Conservation (phyloP, 2,113 vertebrate species). For the Microtus montanus region DNA sequence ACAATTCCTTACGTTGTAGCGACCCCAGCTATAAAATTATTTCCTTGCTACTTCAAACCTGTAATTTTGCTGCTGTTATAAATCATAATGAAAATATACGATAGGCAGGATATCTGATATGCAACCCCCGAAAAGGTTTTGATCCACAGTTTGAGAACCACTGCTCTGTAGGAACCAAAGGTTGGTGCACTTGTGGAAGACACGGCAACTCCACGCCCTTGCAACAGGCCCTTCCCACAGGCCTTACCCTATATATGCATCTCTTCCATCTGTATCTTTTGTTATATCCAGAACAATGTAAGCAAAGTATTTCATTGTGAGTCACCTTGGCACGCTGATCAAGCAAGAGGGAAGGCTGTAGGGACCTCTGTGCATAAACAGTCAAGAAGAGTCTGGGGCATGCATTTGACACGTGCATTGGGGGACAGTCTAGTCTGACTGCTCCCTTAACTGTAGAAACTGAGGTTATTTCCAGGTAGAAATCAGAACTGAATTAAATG, state of each 20-base stretch:
- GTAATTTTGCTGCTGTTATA: not conserved
- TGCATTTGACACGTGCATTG: not conserved
- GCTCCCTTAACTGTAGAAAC: not conserved
- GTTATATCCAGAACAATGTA: not conserved
- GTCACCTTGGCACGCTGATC: not conserved
- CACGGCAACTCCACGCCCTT: not conserved
- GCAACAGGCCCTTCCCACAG: not conserved
- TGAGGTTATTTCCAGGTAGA: not conserved
- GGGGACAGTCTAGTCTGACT: not conserved
- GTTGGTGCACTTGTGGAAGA: too few species aligned
- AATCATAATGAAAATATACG: not conserved
- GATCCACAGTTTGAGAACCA: not conserved
- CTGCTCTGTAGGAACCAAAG: not conserved
- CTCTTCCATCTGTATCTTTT: not conserved
- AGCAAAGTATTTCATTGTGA: not conserved
- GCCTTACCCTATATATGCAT: not conserved
- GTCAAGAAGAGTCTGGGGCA: not conserved
- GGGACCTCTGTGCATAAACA: not conserved
- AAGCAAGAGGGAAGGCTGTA: not conserved
- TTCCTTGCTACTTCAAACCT: not conserved
- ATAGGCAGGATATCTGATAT: not conserved
- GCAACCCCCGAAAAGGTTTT: not conserved
- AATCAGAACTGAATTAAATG: not conserved
- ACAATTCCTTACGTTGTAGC: not conserved
- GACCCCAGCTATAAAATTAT: not conserved